Conservation (phyloP, 2,113 vertebrate species). For the Aptenodytes patagonicus region DNA sequence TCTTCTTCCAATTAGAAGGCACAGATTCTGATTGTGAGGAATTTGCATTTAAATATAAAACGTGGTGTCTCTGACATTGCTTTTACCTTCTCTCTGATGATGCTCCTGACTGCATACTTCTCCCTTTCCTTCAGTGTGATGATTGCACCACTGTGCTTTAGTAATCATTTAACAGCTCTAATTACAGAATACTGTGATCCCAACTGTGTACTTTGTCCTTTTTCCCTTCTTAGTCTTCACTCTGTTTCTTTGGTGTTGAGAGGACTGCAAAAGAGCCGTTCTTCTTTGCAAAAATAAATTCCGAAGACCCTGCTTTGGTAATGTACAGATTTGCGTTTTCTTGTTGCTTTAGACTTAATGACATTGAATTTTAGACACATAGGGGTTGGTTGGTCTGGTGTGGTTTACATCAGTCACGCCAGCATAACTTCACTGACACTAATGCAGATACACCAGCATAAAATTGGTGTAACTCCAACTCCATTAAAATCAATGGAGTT, state of each 20-base stretch:
- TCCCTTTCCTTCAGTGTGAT: neutral
- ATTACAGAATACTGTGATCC: conserved; percentile 55
- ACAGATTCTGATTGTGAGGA: neutral
- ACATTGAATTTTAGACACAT: neutral
- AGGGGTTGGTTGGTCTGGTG: neutral
- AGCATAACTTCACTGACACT: neutral
- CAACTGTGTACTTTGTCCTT: conserved; percentile 74
- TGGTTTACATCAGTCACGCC: neutral
- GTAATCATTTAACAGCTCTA: conserved; percentile 68
- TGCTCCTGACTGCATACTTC: neutral
- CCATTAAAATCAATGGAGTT: neutral
- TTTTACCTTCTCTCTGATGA: conserved; percentile 6
- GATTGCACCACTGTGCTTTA: conserved; percentile 50
- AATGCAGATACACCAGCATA: conserved; percentile 1
- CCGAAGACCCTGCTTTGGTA: conserved; percentile 40
- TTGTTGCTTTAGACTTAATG: neutral
- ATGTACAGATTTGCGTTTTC: conserved; percentile 40
- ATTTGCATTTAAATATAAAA: conserved; percentile 31
- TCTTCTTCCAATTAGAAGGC: conserved; percentile 16
- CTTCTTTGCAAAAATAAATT: neutral
- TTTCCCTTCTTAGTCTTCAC: neutral
- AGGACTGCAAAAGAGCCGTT: neutral
- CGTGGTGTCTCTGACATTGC: neutral
- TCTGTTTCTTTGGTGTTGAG: neutral
- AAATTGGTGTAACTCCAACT: conserved; percentile 39